Conservation (phyloP, 2,797 vertebrate species). For the Ctenopoma multispine region DNA sequence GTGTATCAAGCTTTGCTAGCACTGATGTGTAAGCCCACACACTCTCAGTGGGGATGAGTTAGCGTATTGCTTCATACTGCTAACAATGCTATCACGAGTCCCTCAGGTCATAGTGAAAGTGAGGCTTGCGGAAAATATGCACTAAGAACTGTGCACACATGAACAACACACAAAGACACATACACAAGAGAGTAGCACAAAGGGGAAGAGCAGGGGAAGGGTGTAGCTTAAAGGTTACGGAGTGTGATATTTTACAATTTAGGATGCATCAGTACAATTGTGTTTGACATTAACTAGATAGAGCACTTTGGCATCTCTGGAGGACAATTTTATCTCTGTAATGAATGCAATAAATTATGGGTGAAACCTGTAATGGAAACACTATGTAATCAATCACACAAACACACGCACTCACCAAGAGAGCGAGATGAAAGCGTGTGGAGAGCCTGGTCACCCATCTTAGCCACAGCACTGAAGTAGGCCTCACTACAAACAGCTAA, state of each 20-base stretch:
- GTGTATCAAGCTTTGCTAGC: conserved; percentile 24
- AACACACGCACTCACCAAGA: conserved; percentile 85
- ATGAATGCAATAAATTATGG: conserved; percentile 25
- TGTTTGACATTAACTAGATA: conserved; percentile 13
- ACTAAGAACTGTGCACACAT: conserved; percentile 6
- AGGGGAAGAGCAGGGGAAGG: not conserved
- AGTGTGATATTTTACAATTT: conserved; percentile 5
- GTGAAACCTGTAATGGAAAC: conserved; percentile 17
- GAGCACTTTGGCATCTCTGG: conserved; percentile 6
- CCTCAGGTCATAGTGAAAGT: conserved; percentile 45
- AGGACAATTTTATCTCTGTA: conserved; percentile 9
- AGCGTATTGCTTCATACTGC: conserved; percentile 39
- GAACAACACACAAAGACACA: not conserved
- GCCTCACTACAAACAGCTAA: conserved; percentile 90
- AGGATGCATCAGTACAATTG: not conserved
- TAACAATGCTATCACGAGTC: conserved; percentile 28
- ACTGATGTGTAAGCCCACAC: conserved; percentile 8
- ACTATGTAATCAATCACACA: conserved; percentile 25
- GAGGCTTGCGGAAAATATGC: conserved; percentile 47
- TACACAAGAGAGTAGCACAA: not conserved
- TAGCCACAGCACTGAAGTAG: conserved; percentile 93
- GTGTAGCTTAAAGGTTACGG: not conserved
- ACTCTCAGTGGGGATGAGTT: not conserved
- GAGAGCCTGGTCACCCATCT: conserved; percentile 93
- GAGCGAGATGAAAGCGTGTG: conserved; percentile 91